These are phyloP conservation scores for Lepidurus arcticus DNA, from an alignment of 1,140 invertebrate species.

Conservation along the genomic window DNA sequence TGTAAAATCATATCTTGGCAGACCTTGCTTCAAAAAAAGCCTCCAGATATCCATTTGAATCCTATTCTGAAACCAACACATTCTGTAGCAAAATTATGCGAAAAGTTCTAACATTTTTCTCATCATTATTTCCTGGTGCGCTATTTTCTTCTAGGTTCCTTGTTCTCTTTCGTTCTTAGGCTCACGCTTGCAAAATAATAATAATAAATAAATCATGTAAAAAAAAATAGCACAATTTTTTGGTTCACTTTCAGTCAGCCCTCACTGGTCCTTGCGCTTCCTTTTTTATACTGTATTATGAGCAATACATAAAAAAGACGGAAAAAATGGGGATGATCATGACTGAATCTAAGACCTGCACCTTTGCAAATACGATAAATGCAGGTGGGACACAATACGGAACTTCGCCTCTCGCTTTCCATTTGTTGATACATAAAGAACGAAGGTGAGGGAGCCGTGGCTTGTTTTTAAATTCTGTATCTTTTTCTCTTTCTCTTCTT, in stretches of 20 bases:
- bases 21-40: neutral
- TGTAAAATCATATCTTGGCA: neutral
- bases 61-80: too few species aligned
- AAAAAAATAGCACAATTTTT: neutral
- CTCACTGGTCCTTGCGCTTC: neutral
- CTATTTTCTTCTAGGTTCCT: too few species aligned
- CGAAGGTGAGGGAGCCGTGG: neutral
- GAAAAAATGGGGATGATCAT: constrained; percentile 14
- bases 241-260: neutral
- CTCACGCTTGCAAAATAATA: neutral
- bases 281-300: constrained; percentile 12
- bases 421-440: neutral
- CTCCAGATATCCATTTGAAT: neutral
- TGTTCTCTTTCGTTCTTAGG: too few species aligned
- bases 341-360: constrained; percentile 21
- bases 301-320: constrained; percentile 6
- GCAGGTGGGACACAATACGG: constrained; percentile 10
- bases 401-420: neutral
- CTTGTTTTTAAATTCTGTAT: neutral
- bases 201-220: neutral
- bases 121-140: too few species aligned
- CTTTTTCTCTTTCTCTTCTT: neutral
- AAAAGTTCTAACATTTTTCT: too few species aligned
- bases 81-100: too few species aligned
- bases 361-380: constrained; percentile 12